Base-by-base conservation (phyloP, 2,113 vertebrate species). In the Xiphorhynchus elegans region DNA sequence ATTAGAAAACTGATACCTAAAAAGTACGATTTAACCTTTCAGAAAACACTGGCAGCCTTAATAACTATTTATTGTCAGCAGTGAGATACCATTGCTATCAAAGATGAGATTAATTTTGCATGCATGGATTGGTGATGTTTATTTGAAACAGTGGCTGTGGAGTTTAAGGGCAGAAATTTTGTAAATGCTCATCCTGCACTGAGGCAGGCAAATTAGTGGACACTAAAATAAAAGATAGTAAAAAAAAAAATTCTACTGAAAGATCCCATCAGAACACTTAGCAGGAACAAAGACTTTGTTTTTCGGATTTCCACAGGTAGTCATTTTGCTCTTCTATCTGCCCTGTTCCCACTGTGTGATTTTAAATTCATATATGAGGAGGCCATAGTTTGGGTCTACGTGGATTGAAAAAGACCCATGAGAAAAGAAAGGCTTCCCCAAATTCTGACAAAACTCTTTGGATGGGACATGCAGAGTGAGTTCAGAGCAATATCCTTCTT, bases 11-110 rank as follows among this genome's bases (percentile, higher is more conserved):
- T 13, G 13, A 62, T 81, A 40, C 15, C 26, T 50, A 67, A 82
- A 95, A 94, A 35, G 5, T 37, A 82, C 31, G 37, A 50, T 89
- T 70, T 68, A 84, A 20, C 25, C 56, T 84, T 74, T 62, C 31
- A 60, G 87, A 82, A 78, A 67, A 66, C 3, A 17, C 6, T 59
- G 37, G 37, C 50, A 70, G 46, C 60, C 53, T 58, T 17, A 86
- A 55, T 33, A 55, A 29, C 44, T 7, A 28, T 17, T 49, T 50
- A n/a, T 17, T 90, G 72, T 67, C 72, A 76, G 53, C 39, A 75
- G 5, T 15, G 33, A 79, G n/a, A 26, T 49, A 25, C 4, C 6
- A 2, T 14, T 52, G 15, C 24, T 72, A 3, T 28, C 14, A 46
- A 83, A 78, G 31, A 40, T 70, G 3, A 68, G 17, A 42, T 58